phyloP scores from a whole-genome alignment of 2,113 vertebrate genomes.

The Poecile atricapillus region DNA sequence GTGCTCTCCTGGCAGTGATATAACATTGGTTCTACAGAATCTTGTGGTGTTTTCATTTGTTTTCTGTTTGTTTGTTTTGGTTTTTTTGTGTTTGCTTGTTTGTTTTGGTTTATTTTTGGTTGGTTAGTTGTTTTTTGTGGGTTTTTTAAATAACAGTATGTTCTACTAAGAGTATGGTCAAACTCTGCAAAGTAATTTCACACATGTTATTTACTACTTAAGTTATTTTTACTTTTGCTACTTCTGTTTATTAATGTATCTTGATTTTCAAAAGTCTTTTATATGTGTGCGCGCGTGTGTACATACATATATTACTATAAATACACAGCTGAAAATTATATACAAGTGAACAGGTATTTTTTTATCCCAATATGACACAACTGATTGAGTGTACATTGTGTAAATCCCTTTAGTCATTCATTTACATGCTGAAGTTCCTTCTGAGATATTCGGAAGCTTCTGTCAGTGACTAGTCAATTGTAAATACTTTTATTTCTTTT shows the following conservation, averaged over 20 bases:
- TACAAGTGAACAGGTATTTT: slow-evolving; percentile 76
- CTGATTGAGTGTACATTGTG: slow-evolving; percentile 47
- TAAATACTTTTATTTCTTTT: slow-evolving; percentile 49
- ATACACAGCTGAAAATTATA: slow-evolving; percentile 75
- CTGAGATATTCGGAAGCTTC: slow-evolving; percentile 15
- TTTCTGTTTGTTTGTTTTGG: background rate
- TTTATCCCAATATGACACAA: slow-evolving; percentile 53
- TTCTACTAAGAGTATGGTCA: slow-evolving; percentile 57
- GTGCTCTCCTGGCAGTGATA: slow-evolving; percentile 81
- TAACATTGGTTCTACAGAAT: slow-evolving; percentile 77
- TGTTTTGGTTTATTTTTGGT: background rate
- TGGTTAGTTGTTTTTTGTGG: background rate
- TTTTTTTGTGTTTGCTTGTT: background rate
- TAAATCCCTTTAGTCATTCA: slow-evolving; percentile 31
- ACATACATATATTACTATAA: slow-evolving; percentile 52
- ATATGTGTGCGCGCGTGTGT: background rate
- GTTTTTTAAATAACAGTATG: slow-evolving; percentile 59
- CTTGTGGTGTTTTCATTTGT: slow-evolving; percentile 69
- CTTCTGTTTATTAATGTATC: slow-evolving; percentile 72
- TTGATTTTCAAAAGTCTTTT: slow-evolving; percentile 63
- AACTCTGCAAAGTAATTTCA: slow-evolving; percentile 72
- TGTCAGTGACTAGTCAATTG: slow-evolving; percentile 39
- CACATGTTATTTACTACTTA: slow-evolving; percentile 74
- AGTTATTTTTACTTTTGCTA: slow-evolving; percentile 75
- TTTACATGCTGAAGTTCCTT: slow-evolving; percentile 41